Conservation (phyloP, 2,113 vertebrate species). For the Lophura nycthemera region DNA sequence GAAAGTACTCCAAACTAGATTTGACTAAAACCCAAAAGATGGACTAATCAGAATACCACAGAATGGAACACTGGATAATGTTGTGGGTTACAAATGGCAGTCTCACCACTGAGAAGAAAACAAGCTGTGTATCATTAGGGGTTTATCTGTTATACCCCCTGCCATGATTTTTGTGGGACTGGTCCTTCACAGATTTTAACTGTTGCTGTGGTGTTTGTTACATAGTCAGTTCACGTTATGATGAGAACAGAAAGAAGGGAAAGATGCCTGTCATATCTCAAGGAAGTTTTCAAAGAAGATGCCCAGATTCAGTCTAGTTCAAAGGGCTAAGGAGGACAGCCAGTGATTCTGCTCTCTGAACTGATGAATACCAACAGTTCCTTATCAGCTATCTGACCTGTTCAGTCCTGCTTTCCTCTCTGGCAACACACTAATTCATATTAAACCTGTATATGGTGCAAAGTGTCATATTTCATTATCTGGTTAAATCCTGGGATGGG, state of each 20-base stretch:
- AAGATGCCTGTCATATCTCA: background rate
- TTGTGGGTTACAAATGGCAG: background rate
- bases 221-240: background rate
- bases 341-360: background rate
- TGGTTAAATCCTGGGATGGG: background rate
- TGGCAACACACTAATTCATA: fast-evolving
- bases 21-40: background rate
- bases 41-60: background rate
- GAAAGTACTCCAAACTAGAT: background rate
- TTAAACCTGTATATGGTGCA: background rate
- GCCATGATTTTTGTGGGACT: background rate
- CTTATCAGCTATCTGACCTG: background rate
- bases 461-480: background rate
- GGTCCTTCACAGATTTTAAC: background rate
- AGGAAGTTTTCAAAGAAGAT: background rate
- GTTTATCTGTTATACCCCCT: background rate
- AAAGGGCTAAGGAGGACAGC: background rate
- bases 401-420: background rate
- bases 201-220: background rate
- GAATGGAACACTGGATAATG: background rate
- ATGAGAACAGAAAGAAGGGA: background rate
- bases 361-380: background rate
- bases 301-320: background rate
- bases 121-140: background rate
- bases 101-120: background rate